phyloP scores from a whole-genome alignment of 1,140 invertebrate genomes.

The Trichonephila clavipes region DNA sequence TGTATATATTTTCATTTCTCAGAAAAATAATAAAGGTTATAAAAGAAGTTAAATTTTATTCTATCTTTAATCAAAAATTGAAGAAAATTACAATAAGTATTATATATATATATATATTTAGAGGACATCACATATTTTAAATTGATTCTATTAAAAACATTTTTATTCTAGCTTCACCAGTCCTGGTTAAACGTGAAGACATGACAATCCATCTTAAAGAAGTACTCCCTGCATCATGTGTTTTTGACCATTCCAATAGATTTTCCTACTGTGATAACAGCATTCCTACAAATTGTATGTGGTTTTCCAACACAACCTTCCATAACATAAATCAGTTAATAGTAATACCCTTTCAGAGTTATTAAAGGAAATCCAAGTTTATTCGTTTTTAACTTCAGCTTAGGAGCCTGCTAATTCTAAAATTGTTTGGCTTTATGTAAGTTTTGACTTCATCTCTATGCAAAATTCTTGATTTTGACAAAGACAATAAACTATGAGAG shows the following conservation, averaged over 20 bases:
- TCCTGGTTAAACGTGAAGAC: neutral
- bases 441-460: too few relatives aligned
- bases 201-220: conserved; percentile 22
- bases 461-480: too few relatives aligned
- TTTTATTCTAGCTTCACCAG: neutral
- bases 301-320: conserved; percentile 20
- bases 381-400: too few relatives aligned
- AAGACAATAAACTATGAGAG: too few relatives aligned
- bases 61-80: too few relatives aligned
- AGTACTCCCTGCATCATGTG: conserved; percentile 6
- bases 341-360: neutral
- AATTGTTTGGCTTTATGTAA: too few relatives aligned
- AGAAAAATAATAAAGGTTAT: too few relatives aligned
- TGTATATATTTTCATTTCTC: too few relatives aligned
- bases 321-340: neutral
- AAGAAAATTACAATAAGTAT: neutral
- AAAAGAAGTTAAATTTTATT: too few relatives aligned
- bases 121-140: neutral
- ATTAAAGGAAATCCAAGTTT: too few relatives aligned
- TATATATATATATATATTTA: neutral
- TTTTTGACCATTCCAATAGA: neutral
- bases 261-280: conserved; percentile 15
- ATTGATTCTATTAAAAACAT: conserved; percentile 21
- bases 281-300: conserved; percentile 20
- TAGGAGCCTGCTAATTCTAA: too few relatives aligned